Evolutionary conservation across 1,140 invertebrate species (phyloP).

Genomic region (Harpegnathos saltator): DNA sequence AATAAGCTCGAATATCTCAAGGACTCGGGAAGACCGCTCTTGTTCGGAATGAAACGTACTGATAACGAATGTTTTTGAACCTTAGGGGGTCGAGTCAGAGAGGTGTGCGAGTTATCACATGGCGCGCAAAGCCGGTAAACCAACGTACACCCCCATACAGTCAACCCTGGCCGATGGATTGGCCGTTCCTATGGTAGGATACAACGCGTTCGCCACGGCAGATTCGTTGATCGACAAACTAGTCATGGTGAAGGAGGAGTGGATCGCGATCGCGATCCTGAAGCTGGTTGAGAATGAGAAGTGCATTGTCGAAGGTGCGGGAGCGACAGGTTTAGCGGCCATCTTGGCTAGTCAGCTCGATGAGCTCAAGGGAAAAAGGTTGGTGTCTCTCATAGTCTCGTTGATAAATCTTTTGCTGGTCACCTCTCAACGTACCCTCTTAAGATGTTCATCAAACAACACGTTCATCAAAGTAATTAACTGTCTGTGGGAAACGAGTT

Average conservation of each 20-base stretch:
- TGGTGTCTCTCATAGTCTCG: constrained; percentile 11
- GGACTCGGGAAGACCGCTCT: too few species aligned
- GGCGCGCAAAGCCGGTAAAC: constrained; percentile 91
- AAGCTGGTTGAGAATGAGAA: constrained; percentile 95
- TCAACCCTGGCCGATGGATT: constrained; percentile 96
- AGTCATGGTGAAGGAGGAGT: constrained; percentile 93
- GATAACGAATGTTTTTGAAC: too few species aligned
- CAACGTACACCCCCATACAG: constrained; percentile 89
- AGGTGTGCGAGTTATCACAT: constrained; percentile 93
- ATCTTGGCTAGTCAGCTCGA: constrained; percentile 93
- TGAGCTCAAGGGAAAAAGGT: constrained; percentile 95
- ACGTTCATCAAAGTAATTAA: too few species aligned
- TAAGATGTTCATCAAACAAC: too few species aligned
- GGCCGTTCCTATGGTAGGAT: constrained; percentile 95
- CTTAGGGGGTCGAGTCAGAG: constrained; percentile 96
- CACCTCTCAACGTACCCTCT: too few species aligned
- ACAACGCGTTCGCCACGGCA: constrained; percentile 94
- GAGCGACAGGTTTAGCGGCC: constrained; percentile 94
- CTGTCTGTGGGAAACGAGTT: too few species aligned
- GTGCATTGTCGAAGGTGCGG: constrained; percentile 97
- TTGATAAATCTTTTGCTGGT: too few species aligned
- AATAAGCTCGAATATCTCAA: too few species aligned
- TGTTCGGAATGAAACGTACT: too few species aligned
- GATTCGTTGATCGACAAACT: constrained; percentile 93
- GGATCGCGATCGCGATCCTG: constrained; percentile 95